Base-by-base conservation (phyloP, 2,888 invertebrate species). In the Mylabris sibirica region DNA sequence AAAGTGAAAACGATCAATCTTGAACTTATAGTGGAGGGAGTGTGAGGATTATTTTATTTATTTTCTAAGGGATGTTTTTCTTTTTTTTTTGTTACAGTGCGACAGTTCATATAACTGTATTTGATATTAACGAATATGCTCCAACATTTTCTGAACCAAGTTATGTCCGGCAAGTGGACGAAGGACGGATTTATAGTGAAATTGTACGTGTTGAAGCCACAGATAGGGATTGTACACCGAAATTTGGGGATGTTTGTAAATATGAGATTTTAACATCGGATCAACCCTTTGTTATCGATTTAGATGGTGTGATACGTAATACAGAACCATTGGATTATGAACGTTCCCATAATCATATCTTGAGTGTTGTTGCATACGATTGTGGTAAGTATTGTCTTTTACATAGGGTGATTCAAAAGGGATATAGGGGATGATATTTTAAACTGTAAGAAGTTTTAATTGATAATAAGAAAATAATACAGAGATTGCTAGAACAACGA, bases 361-460 rank as follows among this genome's bases (percentile, higher is more conserved):
- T 99, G 63, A 96, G 96, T 38, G 96, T 99, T 70, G 96, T 98
- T 70, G 99, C 99, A 1, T 96, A 96, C 83, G 99, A 99, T 86
- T 99, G 99, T 85, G 98, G 97, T 80, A 70, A 73, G 75, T 30
- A 12, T 5, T 38, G 2, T 14, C 9, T 73, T n/a, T n/a, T n/a
- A n/a, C n/a, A n/a, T n/a, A n/a, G n/a, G n/a, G n/a, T n/a, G n/a
- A n/a, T n/a, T n/a, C n/a, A n/a, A n/a, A n/a, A n/a, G n/a, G n/a
- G n/a, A n/a, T n/a, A n/a, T n/a, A n/a, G n/a, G n/a, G n/a, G n/a
- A n/a, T n/a, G n/a, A n/a, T n/a, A n/a, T n/a, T n/a, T n/a, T n/a
- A n/a, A n/a, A n/a, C n/a, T n/a, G n/a, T n/a, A n/a, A 57, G 20
- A 34, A 30, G 5, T 30, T 30, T 3, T 3, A 30, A 3, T 30